phyloP scores from a whole-genome alignment of 2,797 vertebrate genomes.

The Danionella dracula region DNA sequence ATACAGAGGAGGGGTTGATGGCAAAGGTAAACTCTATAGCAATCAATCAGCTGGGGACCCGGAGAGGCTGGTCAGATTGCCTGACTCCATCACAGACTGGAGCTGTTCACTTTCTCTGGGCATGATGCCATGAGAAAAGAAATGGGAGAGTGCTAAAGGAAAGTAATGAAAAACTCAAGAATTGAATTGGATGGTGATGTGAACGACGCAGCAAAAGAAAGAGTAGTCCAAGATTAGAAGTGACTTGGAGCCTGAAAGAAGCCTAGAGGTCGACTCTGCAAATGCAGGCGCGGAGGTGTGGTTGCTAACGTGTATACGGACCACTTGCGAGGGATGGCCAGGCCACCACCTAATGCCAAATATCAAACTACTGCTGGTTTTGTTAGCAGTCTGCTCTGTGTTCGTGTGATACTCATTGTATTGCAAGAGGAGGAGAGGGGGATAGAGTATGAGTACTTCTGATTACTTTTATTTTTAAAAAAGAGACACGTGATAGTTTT shows the following conservation, averaged over 20 bases:
- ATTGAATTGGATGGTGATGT: background rate
- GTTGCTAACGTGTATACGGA: slow-evolving; percentile 38
- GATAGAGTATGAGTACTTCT: no score
- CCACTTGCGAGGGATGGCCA: slow-evolving; percentile 34
- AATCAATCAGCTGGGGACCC: slow-evolving; percentile 57
- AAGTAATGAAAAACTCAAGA: slow-evolving; percentile 2
- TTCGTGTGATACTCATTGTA: slow-evolving; percentile 46
- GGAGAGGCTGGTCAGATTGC: slow-evolving; percentile 56
- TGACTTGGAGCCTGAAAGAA: background rate
- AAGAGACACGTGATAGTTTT: no score
- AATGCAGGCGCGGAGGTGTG: background rate
- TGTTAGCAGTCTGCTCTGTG: slow-evolving; percentile 17
- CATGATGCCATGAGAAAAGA: slow-evolving; percentile 38
- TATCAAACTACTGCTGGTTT: slow-evolving; percentile 40
- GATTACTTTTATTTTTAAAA: no score
- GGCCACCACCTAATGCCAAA: slow-evolving; percentile 42
- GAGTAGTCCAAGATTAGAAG: background rate
- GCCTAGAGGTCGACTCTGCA: background rate
- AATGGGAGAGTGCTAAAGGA: background rate
- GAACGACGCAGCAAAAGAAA: background rate
- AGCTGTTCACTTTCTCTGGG: slow-evolving; percentile 37
- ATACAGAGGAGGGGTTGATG: slow-evolving; percentile 62
- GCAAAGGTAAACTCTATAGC: slow-evolving; percentile 64
- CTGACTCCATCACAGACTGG: slow-evolving; percentile 36
- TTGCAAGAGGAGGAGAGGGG: slow-evolving; percentile 11